Evolutionary conservation across 92 coral and sea anemone genomes (phyloP).

Genomic region (Epizoanthus scotinus): DNA sequence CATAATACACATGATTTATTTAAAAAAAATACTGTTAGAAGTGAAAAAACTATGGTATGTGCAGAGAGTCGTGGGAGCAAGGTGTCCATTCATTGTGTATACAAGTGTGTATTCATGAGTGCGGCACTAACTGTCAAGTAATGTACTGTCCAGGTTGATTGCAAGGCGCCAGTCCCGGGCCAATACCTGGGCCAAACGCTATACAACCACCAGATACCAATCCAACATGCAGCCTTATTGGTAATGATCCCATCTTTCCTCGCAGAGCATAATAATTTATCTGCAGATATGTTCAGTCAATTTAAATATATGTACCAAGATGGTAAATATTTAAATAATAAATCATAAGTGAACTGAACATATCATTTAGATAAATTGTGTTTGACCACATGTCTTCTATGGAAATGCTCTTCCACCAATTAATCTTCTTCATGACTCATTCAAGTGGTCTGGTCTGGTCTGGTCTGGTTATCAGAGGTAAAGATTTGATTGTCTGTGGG

Average conservation of each 20-base stretch:
- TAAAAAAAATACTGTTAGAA: no score
- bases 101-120: background rate
- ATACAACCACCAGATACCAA: background rate
- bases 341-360: background rate
- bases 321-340: background rate
- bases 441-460: conserved; percentile 9
- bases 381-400: background rate
- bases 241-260: background rate
- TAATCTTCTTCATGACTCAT: background rate
- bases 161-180: conserved; percentile 20
- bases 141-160: conserved; percentile 40
- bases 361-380: background rate
- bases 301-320: background rate
- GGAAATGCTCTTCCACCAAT: background rate
- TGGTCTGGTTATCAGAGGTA: conserved; percentile 8
- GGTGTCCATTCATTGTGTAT: no score
- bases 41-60: no score
- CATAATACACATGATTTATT: no score
- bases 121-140: conserved; percentile 21
- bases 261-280: conserved; percentile 1
- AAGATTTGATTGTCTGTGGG: background rate
- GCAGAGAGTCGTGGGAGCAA: no score
- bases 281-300: conserved; percentile 28
- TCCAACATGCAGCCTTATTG: conserved; percentile 16
- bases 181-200: conserved; percentile 12